Percentiles rank a stretch among this genome's conserved stretches.
These are phyloP conservation scores for Chaetogeoica ovagalla DNA, from an alignment of 2,888 invertebrate species.

Conservation along the genomic window DNA sequence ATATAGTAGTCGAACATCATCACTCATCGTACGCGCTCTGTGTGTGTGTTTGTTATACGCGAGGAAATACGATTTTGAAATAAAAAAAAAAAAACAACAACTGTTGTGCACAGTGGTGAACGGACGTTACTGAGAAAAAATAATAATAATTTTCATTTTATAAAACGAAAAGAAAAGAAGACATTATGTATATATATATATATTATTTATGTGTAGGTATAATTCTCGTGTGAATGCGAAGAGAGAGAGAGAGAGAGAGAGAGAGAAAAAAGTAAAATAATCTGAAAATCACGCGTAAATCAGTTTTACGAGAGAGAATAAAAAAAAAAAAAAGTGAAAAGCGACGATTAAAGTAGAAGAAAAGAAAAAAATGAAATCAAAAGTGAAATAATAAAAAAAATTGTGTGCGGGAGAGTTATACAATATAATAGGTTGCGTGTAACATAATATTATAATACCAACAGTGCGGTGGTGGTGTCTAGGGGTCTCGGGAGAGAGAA, in stretches of 20 bases:
- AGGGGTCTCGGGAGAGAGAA: too few species aligned
- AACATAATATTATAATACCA: too few species aligned
- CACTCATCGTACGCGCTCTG: too few species aligned
- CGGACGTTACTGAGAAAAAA: background rate
- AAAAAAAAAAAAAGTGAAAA: conserved; percentile 18
- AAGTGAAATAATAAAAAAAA: background rate
- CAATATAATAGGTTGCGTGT: too few species aligned
- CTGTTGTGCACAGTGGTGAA: background rate
- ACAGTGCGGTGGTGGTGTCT: too few species aligned
- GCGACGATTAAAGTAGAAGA: background rate
- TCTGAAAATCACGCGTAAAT: conserved; percentile 19
- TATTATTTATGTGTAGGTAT: too few species aligned
- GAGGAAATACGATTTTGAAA: conserved; percentile 17
- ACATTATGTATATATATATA: background rate
- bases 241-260: too few species aligned
- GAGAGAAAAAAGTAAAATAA: conserved; percentile 15
- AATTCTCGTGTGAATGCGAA: background rate
- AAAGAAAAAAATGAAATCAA: background rate
- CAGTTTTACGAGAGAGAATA: background rate
- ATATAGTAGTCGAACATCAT: background rate
- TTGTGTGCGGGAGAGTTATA: background rate
- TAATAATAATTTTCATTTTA: background rate
- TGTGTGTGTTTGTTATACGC: too few species aligned
- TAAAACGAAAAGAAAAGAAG: background rate
- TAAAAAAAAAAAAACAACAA: conserved; percentile 20